Percentiles rank a stretch among this genome's conserved stretches.
Conservation (phyloP, 2,113 vertebrate genomes). For the Cynocephalus volans region DNA sequence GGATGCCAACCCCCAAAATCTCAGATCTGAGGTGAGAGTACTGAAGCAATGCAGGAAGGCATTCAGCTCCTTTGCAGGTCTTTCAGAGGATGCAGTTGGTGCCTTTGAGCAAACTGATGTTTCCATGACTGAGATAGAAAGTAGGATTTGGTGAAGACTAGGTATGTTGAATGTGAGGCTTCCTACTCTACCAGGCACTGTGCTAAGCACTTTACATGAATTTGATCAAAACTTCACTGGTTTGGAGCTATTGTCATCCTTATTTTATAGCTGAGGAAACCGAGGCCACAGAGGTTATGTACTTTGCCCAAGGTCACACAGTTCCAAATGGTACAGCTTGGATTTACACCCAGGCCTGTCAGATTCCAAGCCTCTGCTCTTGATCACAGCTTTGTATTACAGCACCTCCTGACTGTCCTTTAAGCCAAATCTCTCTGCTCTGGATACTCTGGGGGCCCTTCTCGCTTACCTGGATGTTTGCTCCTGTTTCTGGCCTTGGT, state of each 20-base stretch:
- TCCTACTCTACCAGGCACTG: background rate
- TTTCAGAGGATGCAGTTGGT: background rate
- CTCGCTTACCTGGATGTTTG: background rate
- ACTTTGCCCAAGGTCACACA: constrained; percentile 1
- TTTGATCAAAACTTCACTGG: background rate
- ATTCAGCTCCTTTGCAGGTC: background rate
- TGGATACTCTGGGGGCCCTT: background rate
- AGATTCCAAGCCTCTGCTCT: background rate
- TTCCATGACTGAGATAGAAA: background rate
- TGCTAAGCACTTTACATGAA: background rate
- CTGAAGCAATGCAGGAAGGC: background rate
- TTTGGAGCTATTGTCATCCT: background rate
- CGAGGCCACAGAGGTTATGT: background rate
- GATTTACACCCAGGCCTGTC: background rate
- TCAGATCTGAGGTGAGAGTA: background rate
- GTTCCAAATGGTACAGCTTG: background rate
- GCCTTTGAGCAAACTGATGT: background rate
- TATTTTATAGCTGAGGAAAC: constrained; percentile 24
- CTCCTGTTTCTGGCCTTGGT: constrained; percentile 5
- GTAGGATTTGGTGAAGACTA: background rate
- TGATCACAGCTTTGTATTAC: background rate
- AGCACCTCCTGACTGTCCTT: background rate
- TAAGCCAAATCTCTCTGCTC: background rate
- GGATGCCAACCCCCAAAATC: background rate
- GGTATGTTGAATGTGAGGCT: background rate